Evolutionary conservation across 2,888 invertebrate genomes (phyloP).

Genomic region (Augiades crinisus): DNA sequence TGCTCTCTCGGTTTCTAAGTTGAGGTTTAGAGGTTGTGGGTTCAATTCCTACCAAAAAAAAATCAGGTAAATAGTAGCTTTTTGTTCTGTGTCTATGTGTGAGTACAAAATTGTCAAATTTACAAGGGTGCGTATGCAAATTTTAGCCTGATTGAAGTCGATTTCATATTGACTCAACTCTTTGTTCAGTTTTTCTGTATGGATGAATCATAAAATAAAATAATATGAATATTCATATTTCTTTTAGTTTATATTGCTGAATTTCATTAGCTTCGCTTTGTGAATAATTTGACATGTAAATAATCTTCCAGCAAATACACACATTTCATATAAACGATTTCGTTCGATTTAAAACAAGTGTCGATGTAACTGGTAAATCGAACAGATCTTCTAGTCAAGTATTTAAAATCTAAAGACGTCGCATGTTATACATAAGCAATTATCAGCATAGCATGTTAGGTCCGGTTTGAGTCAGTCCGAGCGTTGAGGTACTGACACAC

Average conservation of each 20-base stretch:
- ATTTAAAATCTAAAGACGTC: neutral
- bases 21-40: no score
- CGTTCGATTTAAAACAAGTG: neutral
- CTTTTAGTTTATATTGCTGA: no score
- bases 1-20: no score
- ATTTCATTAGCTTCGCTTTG: neutral
- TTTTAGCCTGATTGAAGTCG: no score
- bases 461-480: slow-evolving; percentile 41
- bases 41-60: no score
- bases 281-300: neutral
- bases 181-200: no score
- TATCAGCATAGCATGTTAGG: slow-evolving; percentile 32
- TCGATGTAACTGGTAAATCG: neutral
- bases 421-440: slow-evolving; percentile 17
- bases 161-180: no score
- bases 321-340: neutral
- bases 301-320: neutral
- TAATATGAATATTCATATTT: neutral
- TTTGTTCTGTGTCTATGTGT: no score
- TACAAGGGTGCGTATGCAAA: no score
- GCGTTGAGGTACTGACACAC: slow-evolving; percentile 38
- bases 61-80: no score
- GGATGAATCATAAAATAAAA: no score
- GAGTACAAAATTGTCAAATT: no score
- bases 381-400: neutral